Evolutionary conservation across 2,888 invertebrate genomes (phyloP), one percentile per base, ranked within the genome.

Genomic region (Volucella bombylans): DNA sequence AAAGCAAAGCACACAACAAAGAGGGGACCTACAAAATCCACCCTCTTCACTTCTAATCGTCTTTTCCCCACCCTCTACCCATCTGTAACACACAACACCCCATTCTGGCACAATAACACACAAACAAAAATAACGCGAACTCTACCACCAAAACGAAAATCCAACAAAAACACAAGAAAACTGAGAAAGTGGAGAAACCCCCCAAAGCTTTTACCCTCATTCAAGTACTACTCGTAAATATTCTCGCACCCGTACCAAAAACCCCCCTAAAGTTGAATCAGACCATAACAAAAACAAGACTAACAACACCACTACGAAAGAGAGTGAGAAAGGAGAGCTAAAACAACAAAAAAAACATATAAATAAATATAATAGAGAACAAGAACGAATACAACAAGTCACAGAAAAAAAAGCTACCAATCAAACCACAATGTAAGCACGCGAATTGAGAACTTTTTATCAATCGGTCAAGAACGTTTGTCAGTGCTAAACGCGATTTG

Each of bases 401-500:
- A 12, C 39, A 39, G 38, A 85, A 39, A n/a, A n/a, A 71, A 81
- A 86, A 82, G 86, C 87, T 85, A 52, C 55, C 83, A 77, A 76
- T 69, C 86, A 86, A 83, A 78, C 86, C 89, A 89, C 89, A 90
- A 88, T 78, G 62, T 77, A 77, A 62, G 78, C 67, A 68, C 47
- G 64, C 65, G 64, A 82, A 82, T 52, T 89, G 88, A 86, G 89
- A 89, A 90, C 85, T 89, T 90, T 90, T 90, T 90, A 90, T 90
- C 91, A 90, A 91, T 91, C 90, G 90, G 91, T 90, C 90, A 90
- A 91, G 91, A 91, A 91, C 91, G 87, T 90, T 91, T 89, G 88
- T 86, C 89, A 76, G 87, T 89, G 90, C 87, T 88, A 45, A 87
- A 88, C 89, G 87, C 88, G 81, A 80, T 74, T 71, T 65, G 86